Conservation (phyloP, 2,113 vertebrate genomes). For the Grus americana region DNA sequence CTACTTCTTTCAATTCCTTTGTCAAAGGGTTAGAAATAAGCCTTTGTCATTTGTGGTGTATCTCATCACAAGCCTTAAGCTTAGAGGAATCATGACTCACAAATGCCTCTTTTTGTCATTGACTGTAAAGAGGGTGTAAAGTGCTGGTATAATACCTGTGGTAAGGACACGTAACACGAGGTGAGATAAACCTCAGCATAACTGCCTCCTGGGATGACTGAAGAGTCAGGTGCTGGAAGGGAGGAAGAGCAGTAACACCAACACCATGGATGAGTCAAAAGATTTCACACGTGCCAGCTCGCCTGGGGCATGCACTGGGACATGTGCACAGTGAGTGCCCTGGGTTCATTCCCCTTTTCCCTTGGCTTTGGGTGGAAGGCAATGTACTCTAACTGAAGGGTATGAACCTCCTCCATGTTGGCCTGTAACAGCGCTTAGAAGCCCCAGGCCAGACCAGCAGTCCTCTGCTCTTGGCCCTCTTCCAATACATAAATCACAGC, state of each 20-base stretch:
- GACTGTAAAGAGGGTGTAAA: background rate
- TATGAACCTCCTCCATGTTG: background rate
- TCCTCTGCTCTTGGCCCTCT: background rate
- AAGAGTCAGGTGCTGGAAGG: background rate
- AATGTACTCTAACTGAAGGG: background rate
- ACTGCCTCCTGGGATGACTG: background rate
- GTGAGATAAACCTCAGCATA: background rate
- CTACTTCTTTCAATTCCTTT: background rate
- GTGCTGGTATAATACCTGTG: background rate
- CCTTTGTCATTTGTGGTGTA: background rate
- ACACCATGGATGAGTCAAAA: background rate
- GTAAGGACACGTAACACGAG: background rate
- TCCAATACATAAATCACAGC: background rate
- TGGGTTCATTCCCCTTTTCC: background rate
- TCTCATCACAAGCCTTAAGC: background rate
- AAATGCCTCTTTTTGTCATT: background rate
- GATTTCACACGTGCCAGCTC: background rate
- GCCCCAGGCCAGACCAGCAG: background rate
- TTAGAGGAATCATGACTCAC: background rate
- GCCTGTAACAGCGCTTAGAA: background rate
- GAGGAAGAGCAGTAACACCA: background rate
- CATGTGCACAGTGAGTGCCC: background rate
- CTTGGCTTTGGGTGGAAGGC: background rate
- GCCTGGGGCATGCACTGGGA: background rate
- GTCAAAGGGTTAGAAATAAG: background rate